phyloP scores from a whole-genome alignment of 2,888 invertebrate species.

The Hypena proboscidalis region DNA sequence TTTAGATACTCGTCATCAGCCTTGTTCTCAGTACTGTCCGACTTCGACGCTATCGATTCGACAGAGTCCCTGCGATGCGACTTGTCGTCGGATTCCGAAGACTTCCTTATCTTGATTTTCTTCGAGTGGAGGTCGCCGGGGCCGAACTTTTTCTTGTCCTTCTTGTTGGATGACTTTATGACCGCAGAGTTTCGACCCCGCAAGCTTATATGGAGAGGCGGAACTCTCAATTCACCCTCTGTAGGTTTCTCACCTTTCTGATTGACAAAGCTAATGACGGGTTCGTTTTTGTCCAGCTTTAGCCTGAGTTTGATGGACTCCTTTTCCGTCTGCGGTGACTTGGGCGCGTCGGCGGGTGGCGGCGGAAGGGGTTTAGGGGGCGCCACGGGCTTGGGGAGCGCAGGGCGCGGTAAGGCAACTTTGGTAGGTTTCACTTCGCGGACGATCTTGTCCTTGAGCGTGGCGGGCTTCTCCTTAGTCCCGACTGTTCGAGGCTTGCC shows the following conservation, averaged over 20 bases:
- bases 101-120: constrained; percentile 82
- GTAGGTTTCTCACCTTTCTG: constrained; percentile 78
- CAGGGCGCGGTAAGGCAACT: constrained; percentile 69
- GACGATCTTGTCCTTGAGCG: constrained; percentile 72
- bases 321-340: constrained; percentile 74
- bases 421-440: constrained; percentile 73
- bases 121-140: constrained; percentile 80
- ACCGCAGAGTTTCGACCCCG: constrained; percentile 94
- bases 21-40: constrained; percentile 69
- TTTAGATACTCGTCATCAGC: constrained; percentile 78
- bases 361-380: constrained; percentile 49
- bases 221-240: constrained; percentile 91
- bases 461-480: constrained; percentile 73
- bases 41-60: constrained; percentile 64
- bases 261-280: constrained; percentile 90
- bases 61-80: constrained; percentile 69
- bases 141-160: constrained; percentile 86
- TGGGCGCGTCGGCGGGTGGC: constrained; percentile 58
- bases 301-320: constrained; percentile 93
- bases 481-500: constrained; percentile 70
- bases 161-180: constrained; percentile 91
- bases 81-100: constrained; percentile 69
- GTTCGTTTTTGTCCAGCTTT: constrained; percentile 93
- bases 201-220: constrained; percentile 94
- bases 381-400: constrained; percentile 54